A percentile compares a stretch with the other conserved stretches of the same genome.
These are phyloP conservation scores for Malurus melanocephalus DNA, from an alignment of 2,113 vertebrate genomes.

Conservation along the genomic window DNA sequence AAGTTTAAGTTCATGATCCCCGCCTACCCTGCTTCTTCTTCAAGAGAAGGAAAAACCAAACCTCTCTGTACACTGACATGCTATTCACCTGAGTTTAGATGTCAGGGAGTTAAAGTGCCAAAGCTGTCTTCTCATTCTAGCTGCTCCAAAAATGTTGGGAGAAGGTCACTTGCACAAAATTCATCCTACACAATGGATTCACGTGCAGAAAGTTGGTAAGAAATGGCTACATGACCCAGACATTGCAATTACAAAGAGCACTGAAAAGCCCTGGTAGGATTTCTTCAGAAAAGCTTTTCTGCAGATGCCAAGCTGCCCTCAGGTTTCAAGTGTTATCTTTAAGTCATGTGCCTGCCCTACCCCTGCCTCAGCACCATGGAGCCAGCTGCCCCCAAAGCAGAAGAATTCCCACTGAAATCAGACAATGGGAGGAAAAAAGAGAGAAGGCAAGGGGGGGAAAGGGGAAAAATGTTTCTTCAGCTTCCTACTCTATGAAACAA, in stretches of 20 bases:
- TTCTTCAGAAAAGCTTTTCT: not conserved
- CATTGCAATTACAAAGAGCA: rapidly evolving
- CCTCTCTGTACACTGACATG: not conserved
- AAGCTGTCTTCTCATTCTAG: not conserved
- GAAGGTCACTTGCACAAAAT: not conserved
- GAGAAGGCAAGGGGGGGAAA: rapidly evolving
- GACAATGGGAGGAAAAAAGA: not conserved
- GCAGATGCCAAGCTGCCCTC: not conserved
- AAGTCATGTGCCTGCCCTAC: not conserved
- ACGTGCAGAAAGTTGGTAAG: not conserved
- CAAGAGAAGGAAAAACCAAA: not conserved
- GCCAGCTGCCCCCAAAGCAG: not conserved
- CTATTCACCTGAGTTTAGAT: not conserved
- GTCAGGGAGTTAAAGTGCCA: not conserved
- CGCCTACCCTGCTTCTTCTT: not conserved
- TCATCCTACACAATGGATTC: not conserved
- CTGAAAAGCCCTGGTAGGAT: not conserved
- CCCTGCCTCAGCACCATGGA: rapidly evolving
- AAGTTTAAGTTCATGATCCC: not conserved
- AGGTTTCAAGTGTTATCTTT: not conserved
- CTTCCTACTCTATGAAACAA: not conserved
- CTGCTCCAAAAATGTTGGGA: not conserved
- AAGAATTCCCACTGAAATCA: not conserved
- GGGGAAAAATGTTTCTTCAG: not conserved
- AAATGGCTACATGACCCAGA: rapidly evolving